These are phyloP conservation scores for Argopecten irradians DNA, from an alignment of 1,140 invertebrate genomes.

Conservation along the genomic window DNA sequence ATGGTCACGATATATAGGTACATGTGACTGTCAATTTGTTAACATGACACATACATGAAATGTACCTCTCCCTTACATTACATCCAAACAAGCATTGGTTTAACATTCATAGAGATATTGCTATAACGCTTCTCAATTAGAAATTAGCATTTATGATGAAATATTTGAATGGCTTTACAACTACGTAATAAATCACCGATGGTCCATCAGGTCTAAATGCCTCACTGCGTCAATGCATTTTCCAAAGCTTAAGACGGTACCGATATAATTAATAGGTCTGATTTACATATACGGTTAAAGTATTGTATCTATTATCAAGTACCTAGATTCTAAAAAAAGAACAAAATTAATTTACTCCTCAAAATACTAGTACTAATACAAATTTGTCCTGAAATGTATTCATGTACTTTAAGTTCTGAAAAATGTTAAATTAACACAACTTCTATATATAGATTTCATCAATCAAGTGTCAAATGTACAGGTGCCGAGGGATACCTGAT, in stretches of 20 bases:
- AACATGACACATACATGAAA: not conserved
- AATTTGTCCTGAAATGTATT: no score
- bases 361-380: no score
- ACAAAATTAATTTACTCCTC: no score
- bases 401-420: not conserved
- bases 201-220: not conserved
- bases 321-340: no score
- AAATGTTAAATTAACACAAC: not conserved
- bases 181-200: not conserved
- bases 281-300: no score
- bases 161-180: not conserved
- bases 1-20: no score
- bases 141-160: not conserved
- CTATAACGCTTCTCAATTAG: not conserved
- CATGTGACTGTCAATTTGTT: not conserved
- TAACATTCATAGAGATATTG: not conserved
- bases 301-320: no score
- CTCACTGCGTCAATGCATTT: not conserved
- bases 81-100: not conserved
- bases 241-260: no score
- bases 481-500: not conserved
- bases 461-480: not conserved
- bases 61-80: not conserved
- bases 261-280: no score
- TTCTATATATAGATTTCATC: no score